Conservation (phyloP, 2,113 vertebrate species). For the Machaerirhynchus nigripectus region DNA sequence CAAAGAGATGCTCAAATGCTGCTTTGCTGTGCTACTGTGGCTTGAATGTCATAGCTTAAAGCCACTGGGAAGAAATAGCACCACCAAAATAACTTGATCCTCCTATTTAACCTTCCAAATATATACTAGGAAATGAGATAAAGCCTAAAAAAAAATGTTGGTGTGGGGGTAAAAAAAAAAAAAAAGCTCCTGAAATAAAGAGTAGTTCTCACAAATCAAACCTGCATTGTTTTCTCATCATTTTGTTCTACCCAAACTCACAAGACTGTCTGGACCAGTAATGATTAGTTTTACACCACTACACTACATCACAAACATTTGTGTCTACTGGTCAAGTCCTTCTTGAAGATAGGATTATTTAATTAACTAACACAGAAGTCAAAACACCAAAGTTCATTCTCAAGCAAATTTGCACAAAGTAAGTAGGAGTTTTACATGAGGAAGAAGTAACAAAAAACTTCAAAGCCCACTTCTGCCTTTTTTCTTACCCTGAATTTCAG, state of each 20-base stretch:
- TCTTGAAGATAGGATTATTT: not conserved
- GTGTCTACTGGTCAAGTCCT: not conserved
- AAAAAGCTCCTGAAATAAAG: not conserved
- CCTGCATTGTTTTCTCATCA: not conserved
- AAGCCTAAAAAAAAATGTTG: not conserved
- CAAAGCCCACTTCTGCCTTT: not conserved
- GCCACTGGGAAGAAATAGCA: constrained; percentile 2
- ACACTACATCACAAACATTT: not conserved
- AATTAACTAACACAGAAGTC: not conserved
- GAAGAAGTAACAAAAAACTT: not conserved
- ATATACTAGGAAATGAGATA: not conserved
- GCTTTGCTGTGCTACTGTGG: not conserved
- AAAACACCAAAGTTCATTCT: not conserved
- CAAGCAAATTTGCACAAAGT: not conserved
- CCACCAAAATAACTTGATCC: constrained; percentile 1
- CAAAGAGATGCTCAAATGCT: not conserved
- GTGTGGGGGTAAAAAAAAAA: not conserved
- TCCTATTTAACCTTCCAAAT: constrained; percentile 11
- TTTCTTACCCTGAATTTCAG: not conserved
- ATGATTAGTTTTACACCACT: not conserved
- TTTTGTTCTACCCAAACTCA: not conserved
- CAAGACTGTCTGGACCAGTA: not conserved
- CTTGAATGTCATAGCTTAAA: constrained; percentile 1
- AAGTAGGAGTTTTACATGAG: not conserved
- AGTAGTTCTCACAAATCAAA: not conserved